A percentile compares a stretch with the other conserved stretches of the same genome.
Conservation (phyloP, 2,797 vertebrate species). For the Darevskia nairensis region DNA sequence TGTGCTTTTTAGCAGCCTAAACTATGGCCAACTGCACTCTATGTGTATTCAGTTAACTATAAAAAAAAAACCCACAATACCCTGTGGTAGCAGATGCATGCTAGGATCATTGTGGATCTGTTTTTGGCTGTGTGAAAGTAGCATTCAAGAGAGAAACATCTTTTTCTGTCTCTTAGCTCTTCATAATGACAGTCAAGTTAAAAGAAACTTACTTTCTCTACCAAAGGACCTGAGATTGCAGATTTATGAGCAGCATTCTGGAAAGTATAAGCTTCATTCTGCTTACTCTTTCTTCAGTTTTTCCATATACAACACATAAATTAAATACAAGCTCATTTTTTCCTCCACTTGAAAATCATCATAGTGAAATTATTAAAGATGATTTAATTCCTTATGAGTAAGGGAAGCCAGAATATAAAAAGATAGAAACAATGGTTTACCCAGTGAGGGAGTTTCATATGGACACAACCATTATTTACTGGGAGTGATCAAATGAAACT, state of each 20-base stretch:
- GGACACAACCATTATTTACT: constrained; percentile 44
- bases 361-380: constrained; percentile 23
- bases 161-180: not conserved
- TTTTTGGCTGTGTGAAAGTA: constrained; percentile 5
- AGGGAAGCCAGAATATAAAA: not conserved
- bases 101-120: not conserved
- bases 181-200: not conserved
- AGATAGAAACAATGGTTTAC: not conserved
- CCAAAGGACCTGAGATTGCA: constrained; percentile 22
- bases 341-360: not conserved
- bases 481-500: constrained; percentile 51
- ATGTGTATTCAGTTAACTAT: not conserved
- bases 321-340: not conserved
- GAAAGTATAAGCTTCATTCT: not conserved
- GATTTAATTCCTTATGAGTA: constrained; percentile 1
- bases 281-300: not conserved
- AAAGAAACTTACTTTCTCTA: not conserved
- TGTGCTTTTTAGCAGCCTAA: not conserved
- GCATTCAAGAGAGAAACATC: not conserved
- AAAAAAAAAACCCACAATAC: not conserved
- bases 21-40: not conserved
- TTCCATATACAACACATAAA: constrained; percentile 3
- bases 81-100: not conserved
- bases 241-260: not conserved
- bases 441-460: constrained; percentile 41